Percentiles rank a stretch among this genome's conserved stretches.
Evolutionary conservation across 2,113 vertebrate genomes (phyloP).

Genomic region (Phocoena sinus): DNA sequence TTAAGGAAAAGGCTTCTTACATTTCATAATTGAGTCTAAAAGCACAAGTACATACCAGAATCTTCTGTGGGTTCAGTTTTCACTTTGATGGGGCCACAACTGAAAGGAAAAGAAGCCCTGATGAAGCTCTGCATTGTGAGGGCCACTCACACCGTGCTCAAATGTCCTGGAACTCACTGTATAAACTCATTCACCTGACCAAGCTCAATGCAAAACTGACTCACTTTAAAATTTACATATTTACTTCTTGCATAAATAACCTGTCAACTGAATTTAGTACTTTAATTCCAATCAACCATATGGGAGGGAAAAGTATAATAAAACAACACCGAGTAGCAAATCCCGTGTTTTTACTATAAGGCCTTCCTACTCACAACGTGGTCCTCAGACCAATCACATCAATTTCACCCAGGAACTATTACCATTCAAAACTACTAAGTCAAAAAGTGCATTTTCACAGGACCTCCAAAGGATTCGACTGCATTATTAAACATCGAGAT

Average conservation of each 20-base stretch:
- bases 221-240: background rate
- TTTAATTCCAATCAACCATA: background rate
- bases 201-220: background rate
- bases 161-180: rapidly evolving
- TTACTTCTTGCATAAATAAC: background rate
- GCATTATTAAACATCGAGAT: background rate
- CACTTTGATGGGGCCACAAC: conserved; percentile 80
- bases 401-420: background rate
- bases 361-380: background rate
- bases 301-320: background rate
- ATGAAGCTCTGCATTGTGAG: background rate
- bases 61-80: conserved; percentile 82
- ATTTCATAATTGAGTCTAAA: background rate
- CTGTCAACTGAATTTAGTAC: background rate
- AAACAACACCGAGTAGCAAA: background rate
- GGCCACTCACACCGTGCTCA: rapidly evolving
- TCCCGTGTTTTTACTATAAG: background rate
- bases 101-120: conserved; percentile 56
- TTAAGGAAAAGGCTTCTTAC: background rate
- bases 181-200: background rate
- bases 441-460: background rate
- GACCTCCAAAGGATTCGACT: background rate
- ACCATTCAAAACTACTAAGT: background rate
- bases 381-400: background rate
- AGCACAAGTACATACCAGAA: conserved; percentile 76